Base-by-base conservation (phyloP, 2,113 vertebrate genomes). In the Emydura subglobosa region DNA sequence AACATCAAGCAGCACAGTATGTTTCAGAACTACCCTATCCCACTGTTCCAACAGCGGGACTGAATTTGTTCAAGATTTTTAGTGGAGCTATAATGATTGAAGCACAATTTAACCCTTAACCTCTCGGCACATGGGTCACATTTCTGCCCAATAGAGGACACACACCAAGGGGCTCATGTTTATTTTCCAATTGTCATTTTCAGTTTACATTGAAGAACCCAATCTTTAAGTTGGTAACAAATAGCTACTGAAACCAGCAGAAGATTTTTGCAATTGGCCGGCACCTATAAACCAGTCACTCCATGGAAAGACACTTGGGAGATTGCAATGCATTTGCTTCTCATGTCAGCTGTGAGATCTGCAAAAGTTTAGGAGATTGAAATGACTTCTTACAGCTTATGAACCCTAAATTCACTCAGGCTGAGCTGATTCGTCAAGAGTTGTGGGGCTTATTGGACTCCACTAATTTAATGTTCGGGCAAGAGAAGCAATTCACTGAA, bases 161-260 rank as follows among this genome's bases (percentile, higher is more conserved):
- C 91, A 76, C 91, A 93, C 91, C 92, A 72, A 92, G 94, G 4
- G 87, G 83, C 54, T 65, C 55, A 11, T 94, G 97, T 96, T 97
- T 94, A 94, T 96, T 97, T 97, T 96, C 93, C 89, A 88, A 88
- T 94, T 96, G 96, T 96, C 96, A 93, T 97, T 95, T 96, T 86
- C 49, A 53, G 96, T 97, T 97, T 97, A 96, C 97, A 95, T 96
- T 94, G 93, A 92, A 95, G 89, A 97, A 97, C 89, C 88, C 92
- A 95, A 97, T 95, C 96, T 97, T 96, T 87, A 95, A 81, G 82
- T 53, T 83, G 42, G 90, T 92, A 96, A 96, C 95, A 96, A 96
- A 94, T 57, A 96, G 92, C 96, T 96, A 91, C 96, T 86, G 96
- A 96, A 95, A 92, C 92, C 88, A 89, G 93, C 85, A 89, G 87